These are phyloP conservation scores for Pteropus alecto DNA, from an alignment of 2,113 vertebrate species.

Conservation along the genomic window DNA sequence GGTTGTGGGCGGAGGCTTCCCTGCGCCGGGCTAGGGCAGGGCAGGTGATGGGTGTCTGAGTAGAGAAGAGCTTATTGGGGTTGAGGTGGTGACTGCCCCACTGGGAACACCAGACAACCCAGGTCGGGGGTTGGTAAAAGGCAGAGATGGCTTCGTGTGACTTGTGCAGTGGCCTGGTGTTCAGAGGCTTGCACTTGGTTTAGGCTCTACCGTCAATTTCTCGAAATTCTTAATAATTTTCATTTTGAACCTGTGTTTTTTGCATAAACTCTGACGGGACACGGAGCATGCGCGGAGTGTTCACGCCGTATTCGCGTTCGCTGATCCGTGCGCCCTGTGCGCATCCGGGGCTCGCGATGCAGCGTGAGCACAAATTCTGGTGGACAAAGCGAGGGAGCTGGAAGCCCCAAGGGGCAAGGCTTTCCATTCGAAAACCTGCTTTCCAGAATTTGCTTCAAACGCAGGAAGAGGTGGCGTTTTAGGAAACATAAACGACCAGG, in stretches of 20 bases:
- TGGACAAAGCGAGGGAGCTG: not conserved
- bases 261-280: not conserved
- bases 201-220: not conserved
- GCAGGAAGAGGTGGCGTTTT: not conserved
- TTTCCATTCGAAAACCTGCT: not conserved
- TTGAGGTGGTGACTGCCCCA: not conserved
- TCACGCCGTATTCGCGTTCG: accelerated
- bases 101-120: not conserved
- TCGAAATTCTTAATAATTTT: not conserved
- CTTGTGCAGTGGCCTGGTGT: too few species aligned
- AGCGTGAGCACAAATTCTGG: not conserved
- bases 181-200: not conserved
- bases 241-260: not conserved
- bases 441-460: not conserved
- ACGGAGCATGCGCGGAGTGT: not conserved
- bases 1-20: not conserved
- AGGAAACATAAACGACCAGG: not conserved
- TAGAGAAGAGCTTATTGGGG: not conserved
- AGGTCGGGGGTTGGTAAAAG: not conserved
- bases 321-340: not conserved
- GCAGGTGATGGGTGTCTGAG: not conserved
- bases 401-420: not conserved
- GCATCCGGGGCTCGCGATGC: not conserved
- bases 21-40: not conserved
- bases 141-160: not conserved